Conservation (phyloP, 2,797 vertebrate genomes). For the Pelodytes ibericus region DNA sequence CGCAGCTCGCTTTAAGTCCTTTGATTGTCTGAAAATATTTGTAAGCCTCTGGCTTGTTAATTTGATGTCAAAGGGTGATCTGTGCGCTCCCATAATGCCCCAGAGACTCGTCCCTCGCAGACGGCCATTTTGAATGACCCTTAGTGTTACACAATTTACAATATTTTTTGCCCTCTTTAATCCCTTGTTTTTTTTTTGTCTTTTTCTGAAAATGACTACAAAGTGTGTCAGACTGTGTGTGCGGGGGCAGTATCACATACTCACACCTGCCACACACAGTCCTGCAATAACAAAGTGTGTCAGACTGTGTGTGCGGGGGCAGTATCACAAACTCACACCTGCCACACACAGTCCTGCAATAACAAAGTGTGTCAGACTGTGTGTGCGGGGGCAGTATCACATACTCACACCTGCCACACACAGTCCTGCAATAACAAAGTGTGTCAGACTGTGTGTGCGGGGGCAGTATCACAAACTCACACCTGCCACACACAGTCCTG, state of each 20-base stretch:
- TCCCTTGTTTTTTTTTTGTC: slow-evolving; percentile 63
- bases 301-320: slow-evolving; percentile 28
- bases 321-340: slow-evolving; percentile 73
- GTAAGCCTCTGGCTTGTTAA: background rate
- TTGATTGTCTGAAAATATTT: slow-evolving; percentile 79
- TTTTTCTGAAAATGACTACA: slow-evolving; percentile 66
- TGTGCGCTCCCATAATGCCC: background rate
- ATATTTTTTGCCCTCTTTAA: slow-evolving; percentile 65
- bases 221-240: slow-evolving; percentile 8
- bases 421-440: background rate
- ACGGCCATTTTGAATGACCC: slow-evolving; percentile 68
- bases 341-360: slow-evolving; percentile 64
- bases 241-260: slow-evolving; percentile 69
- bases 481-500: slow-evolving; percentile 65
- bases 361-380: too few species aligned
- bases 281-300: background rate
- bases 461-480: slow-evolving; percentile 73
- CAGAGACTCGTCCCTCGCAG: slow-evolving; percentile 36
- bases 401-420: too few species aligned
- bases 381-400: too few species aligned
- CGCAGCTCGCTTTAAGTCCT: slow-evolving; percentile 77
- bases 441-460: slow-evolving; percentile 15
- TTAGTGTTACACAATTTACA: slow-evolving; percentile 78
- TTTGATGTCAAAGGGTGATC: background rate
- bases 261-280: slow-evolving; percentile 63